These are phyloP conservation scores for Pomacea canaliculata DNA, from an alignment of 2,888 invertebrate species.

Conservation along the genomic window DNA sequence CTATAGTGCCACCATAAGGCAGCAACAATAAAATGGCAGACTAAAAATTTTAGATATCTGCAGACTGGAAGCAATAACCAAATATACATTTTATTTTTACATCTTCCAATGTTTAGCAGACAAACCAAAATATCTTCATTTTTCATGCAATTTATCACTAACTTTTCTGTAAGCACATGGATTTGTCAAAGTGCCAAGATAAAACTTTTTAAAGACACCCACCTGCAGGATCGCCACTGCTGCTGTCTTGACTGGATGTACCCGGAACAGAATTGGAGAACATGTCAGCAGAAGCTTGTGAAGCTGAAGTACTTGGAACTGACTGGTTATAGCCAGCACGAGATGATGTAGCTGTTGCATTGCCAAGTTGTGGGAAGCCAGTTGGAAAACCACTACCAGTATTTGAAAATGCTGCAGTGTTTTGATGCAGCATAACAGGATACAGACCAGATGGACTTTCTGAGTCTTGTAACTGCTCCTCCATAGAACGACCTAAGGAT, in stretches of 20 bases:
- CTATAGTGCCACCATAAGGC: no score
- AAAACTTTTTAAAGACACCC: conserved; percentile 4
- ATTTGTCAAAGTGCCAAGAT: conserved; percentile 4
- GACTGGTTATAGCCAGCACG: conserved; percentile 10
- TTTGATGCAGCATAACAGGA: conserved; percentile 32
- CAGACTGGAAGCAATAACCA: no score
- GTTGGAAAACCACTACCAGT: conserved; percentile 14
- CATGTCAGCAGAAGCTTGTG: conserved; percentile 14
- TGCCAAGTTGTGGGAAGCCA: not conserved
- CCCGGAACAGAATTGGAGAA: conserved; percentile 22
- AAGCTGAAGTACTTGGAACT: conserved; percentile 15
- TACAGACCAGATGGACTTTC: conserved; percentile 10
- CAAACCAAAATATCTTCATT: no score
- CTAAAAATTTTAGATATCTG: no score
- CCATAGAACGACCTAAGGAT: conserved; percentile 16
- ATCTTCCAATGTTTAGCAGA: no score
- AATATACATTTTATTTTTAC: no score
- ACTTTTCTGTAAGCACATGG: not conserved
- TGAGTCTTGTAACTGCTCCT: conserved; percentile 4
- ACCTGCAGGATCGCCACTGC: conserved; percentile 23
- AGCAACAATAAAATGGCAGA: no score
- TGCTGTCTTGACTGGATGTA: conserved; percentile 11
- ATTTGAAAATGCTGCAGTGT: conserved; percentile 26
- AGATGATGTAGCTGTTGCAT: conserved; percentile 14
- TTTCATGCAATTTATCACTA: no score